Base-by-base conservation (phyloP, 2,888 invertebrate species). In the Campoletis raptor region DNA sequence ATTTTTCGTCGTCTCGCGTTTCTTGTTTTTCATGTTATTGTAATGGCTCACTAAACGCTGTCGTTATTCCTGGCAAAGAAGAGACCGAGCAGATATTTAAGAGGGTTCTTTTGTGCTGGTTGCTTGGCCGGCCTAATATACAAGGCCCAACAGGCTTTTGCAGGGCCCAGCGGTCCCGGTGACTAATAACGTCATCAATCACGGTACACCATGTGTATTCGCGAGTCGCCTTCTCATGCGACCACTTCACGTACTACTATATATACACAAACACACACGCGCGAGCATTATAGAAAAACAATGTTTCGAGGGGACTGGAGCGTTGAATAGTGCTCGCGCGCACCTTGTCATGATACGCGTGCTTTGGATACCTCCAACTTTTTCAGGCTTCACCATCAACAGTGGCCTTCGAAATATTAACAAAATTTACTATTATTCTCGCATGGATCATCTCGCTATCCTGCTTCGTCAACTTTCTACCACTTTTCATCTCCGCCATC, bases 171-270 rank as follows among this genome's bases (percentile, higher is more conserved):
- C 76, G 86, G 83, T 81, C 80, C 88, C 89, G 89, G 88, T 93
- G 93, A 93, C 93, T 92, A 93, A 93, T 93, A 92, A 92, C 93
- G 90, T 89, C 92, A 93, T 93, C 92, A 92, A 92, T 93, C 93
- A 93, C 91, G 90, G 89, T 87, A 48, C 90, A 40, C n/a, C 73
- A 54, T 91, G 92, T 92, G 92, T 92, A 91, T 91, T 91, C 90
- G 83, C 86, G 87, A 77, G 82, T 54, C 3, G 79, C 81, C 54
- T 57, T 69, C 82, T 82, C 76, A 37, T 57, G 52, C 73, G 81
- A 66, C 83, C 61, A 61, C 81, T 72, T 72, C 78, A 45, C 78
- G 69, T 78, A 73, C 76, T 66, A 57, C 24, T 57, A n/a, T 52
- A 52, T n/a, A n/a, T n/a, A n/a, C 21, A 48, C 66, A 69, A 80